Conservation (phyloP, 2,797 vertebrate species). For the Danio choprae region DNA sequence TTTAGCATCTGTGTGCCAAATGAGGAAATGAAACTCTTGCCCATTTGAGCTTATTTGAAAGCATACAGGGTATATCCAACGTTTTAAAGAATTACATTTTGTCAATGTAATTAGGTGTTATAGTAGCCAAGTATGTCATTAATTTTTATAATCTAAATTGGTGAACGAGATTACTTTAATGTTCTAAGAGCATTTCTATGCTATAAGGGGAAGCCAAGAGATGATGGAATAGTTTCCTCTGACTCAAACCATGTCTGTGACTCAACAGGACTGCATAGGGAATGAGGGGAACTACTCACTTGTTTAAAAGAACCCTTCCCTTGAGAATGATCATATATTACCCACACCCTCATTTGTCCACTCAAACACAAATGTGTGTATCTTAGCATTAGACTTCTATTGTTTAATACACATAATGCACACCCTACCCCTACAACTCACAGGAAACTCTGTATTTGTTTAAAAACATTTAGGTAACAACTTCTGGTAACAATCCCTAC, state of each 20-base stretch:
- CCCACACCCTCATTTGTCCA: conserved; percentile 6
- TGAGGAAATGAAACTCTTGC: conserved; percentile 56
- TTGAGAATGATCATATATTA: conserved; percentile 31
- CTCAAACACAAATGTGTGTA: not conserved
- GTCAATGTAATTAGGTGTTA: not conserved
- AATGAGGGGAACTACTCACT: conserved; percentile 15
- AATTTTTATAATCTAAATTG: not conserved
- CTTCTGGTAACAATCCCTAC: no score
- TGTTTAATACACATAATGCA: not conserved
- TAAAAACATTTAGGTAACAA: no score
- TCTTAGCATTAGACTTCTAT: not conserved
- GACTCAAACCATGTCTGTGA: conserved; percentile 43
- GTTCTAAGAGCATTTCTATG: conserved; percentile 10
- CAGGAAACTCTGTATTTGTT: not conserved
- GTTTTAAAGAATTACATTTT: not conserved
- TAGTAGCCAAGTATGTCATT: no score
- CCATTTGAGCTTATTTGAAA: not conserved
- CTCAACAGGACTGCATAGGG: conserved; percentile 24
- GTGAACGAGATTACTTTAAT: not conserved
- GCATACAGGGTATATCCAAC: not conserved
- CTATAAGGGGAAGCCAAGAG: not conserved
- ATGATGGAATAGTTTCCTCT: conserved; percentile 24
- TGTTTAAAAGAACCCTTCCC: conserved; percentile 31
- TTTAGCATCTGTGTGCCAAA: conserved; percentile 23
- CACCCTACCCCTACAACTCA: not conserved